Conservation (phyloP, 1,140 invertebrate species). For the Diabrotica virgifera region DNA sequence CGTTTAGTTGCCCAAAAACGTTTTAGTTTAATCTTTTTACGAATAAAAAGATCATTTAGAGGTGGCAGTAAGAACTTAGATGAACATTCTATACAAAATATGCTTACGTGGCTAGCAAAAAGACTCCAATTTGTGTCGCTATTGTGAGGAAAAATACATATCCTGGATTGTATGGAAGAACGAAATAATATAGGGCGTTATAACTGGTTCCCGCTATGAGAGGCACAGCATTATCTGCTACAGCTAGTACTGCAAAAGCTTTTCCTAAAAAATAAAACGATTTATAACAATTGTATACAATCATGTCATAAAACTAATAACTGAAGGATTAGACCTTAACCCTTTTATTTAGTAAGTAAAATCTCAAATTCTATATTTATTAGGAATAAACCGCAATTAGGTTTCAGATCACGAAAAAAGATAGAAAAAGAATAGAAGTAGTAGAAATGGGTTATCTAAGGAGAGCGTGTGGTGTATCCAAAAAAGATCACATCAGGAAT, state of each 20-base stretch:
- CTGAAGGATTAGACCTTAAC: no score
- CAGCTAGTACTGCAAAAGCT: constrained; percentile 68
- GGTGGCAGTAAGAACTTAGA: not conserved
- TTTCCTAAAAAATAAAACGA: constrained; percentile 55
- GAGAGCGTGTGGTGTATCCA: no score
- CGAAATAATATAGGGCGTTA: constrained; percentile 66
- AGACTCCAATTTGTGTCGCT: constrained; percentile 61
- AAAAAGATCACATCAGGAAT: no score
- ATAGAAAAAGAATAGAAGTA: no score
- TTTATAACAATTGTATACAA: not conserved
- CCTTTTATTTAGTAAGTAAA: no score
- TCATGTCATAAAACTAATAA: no score
- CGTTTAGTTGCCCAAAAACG: not conserved
- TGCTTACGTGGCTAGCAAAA: constrained; percentile 63
- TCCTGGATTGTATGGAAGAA: constrained; percentile 55
- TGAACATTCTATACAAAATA: not conserved
- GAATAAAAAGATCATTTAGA: not conserved
- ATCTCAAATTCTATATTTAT: no score
- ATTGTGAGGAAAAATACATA: constrained; percentile 69
- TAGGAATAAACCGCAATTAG: no score
- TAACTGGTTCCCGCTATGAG: constrained; percentile 68
- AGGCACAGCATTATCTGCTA: constrained; percentile 73
- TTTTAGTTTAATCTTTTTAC: not conserved
- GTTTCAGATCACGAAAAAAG: no score
- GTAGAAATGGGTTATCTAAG: no score